A percentile compares a stretch with the other conserved stretches of the same genome.
phyloP scores from a whole-genome alignment of 1,140 invertebrate genomes.

The Ostrea edulis region DNA sequence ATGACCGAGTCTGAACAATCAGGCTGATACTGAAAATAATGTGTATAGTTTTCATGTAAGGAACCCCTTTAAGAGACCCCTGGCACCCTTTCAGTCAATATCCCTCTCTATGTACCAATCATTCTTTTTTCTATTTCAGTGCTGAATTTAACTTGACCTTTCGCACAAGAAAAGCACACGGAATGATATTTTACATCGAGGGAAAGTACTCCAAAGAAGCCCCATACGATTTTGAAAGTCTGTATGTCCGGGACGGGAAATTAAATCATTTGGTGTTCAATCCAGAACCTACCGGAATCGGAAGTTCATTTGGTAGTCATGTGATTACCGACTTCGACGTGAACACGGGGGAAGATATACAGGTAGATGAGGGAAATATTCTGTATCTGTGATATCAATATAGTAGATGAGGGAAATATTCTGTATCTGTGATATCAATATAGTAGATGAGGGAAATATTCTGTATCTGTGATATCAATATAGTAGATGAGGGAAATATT shows the following conservation, averaged over 20 bases:
- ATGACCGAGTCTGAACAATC: no score
- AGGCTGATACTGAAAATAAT: no score
- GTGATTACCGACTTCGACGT: constrained; percentile 33
- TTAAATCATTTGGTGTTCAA: constrained; percentile 60
- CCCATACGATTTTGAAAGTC: constrained; percentile 55
- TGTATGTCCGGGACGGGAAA: constrained; percentile 56
- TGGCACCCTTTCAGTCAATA: no score
- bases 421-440: no score
- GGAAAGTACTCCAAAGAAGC: constrained; percentile 38
- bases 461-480: no score
- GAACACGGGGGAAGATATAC: background rate
- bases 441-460: no score
- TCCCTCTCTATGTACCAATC: background rate
- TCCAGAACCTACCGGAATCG: constrained; percentile 51
- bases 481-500: no score
- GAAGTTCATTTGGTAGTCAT: constrained; percentile 57
- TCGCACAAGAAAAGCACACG: constrained; percentile 49
- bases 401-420: no score
- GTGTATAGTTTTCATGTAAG: background rate
- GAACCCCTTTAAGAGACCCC: background rate
- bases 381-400: no score
- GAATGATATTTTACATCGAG: constrained; percentile 51
- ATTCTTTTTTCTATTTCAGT: constrained; percentile 39
- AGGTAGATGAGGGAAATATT: background rate
- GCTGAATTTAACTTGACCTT: constrained; percentile 56